Conservation (phyloP, 2,888 invertebrate species). For the Oscheius sp. region DNA sequence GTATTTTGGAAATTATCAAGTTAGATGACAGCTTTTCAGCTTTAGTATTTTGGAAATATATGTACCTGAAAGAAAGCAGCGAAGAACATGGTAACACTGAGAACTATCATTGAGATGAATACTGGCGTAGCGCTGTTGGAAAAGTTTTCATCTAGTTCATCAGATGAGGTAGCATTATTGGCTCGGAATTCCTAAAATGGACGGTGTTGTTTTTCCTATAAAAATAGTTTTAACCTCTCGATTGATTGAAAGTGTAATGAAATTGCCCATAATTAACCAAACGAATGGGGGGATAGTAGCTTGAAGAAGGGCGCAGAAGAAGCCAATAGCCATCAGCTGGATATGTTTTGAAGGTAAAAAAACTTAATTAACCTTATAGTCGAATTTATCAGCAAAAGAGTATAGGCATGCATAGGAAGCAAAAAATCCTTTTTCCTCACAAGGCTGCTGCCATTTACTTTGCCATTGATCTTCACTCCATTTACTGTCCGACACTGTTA, state of each 20-base stretch:
- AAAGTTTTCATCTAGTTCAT: constrained; percentile 53
- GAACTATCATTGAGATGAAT: constrained; percentile 60
- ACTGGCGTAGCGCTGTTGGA: constrained; percentile 61
- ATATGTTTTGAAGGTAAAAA: constrained; percentile 1
- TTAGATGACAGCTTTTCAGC: no score
- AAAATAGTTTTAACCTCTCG: constrained; percentile 37
- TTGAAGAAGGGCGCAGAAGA: constrained; percentile 62
- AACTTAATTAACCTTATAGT: constrained; percentile 40
- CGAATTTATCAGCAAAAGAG: constrained; percentile 53
- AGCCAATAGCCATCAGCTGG: constrained; percentile 62
- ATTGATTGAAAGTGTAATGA: constrained; percentile 61
- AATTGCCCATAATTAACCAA: constrained; percentile 69
- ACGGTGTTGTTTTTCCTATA: no score
- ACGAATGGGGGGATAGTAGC: constrained; percentile 67
- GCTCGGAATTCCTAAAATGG: constrained; percentile 20
- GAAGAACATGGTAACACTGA: constrained; percentile 62
- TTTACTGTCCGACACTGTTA: constrained; percentile 17
- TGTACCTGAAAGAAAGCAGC: constrained; percentile 66
- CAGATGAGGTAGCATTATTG: neutral
- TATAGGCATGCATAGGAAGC: constrained; percentile 45
- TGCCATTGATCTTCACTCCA: constrained; percentile 19
- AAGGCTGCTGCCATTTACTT: neutral
- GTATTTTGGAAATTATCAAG: no score
- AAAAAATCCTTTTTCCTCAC: constrained; percentile 35
- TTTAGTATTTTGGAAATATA: no score